phyloP scores from a whole-genome alignment of 2,888 invertebrate species.

The Coleophora deauratella region DNA sequence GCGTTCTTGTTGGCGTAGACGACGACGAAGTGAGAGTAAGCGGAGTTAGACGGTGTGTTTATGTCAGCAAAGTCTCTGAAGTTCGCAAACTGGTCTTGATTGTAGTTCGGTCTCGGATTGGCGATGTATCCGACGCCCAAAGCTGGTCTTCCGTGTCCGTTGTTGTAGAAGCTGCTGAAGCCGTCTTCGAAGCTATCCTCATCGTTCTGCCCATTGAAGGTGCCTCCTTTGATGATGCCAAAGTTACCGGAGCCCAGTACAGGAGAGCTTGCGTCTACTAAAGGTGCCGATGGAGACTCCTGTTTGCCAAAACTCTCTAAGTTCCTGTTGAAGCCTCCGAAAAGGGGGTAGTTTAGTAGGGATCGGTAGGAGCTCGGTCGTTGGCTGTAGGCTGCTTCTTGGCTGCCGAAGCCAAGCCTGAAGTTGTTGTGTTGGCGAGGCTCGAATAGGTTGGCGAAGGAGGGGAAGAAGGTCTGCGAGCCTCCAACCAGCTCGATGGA shows the following conservation, averaged over 20 bases:
- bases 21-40: conserved; percentile 87
- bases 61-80: conserved; percentile 94
- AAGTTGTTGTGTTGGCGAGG: conserved; percentile 66
- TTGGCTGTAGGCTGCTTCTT: conserved; percentile 77
- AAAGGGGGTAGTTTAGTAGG: conserved; percentile 59
- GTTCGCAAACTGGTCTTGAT: conserved; percentile 90
- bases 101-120: conserved; percentile 83
- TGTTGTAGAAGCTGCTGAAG: conserved; percentile 76
- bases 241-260: conserved; percentile 89
- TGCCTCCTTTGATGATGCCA: conserved; percentile 89
- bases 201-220: conserved; percentile 85
- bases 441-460: conserved; percentile 80
- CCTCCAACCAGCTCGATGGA: conserved; percentile 36
- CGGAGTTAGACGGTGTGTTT: conserved; percentile 84
- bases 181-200: conserved; percentile 76
- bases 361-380: conserved; percentile 68
- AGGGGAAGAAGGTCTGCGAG: conserved; percentile 84
- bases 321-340: conserved; percentile 46
- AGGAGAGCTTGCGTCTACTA: conserved; percentile 72
- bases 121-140: conserved; percentile 74
- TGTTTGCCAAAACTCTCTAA: conserved; percentile 54
- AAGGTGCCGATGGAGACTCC: conserved; percentile 44
- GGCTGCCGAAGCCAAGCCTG: conserved; percentile 74
- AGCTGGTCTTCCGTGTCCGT: conserved; percentile 82
- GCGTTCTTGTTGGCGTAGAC: conserved; percentile 89